Evolutionary conservation across 2,888 invertebrate genomes (phyloP).

Genomic region (Tetragonula carbonaria): DNA sequence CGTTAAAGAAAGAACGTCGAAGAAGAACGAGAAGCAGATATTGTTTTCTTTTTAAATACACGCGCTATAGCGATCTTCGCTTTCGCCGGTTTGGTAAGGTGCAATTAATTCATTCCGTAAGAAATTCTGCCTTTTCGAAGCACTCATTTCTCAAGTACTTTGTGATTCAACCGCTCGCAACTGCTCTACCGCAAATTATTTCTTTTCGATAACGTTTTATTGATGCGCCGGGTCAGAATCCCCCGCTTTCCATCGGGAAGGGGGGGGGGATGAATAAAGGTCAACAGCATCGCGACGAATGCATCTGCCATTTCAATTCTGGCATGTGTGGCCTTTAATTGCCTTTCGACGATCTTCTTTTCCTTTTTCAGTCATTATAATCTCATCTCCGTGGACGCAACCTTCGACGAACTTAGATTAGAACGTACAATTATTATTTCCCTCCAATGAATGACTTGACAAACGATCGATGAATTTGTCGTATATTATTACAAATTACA

Average conservation of each 20-base stretch:
- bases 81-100: neutral
- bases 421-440: too few relatives aligned
- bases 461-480: neutral
- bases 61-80: neutral
- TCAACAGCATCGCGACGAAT: conserved; percentile 8
- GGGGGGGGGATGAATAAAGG: conserved; percentile 30
- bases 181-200: neutral
- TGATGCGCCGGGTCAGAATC: conserved; percentile 27
- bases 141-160: neutral
- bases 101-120: neutral
- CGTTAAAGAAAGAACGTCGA: neutral
- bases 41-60: neutral
- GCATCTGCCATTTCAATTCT: conserved; percentile 51
- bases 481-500: neutral
- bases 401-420: too few relatives aligned
- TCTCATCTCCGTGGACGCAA: neutral
- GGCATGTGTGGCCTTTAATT: conserved; percentile 21
- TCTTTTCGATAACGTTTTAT: conserved; percentile 18
- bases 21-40: neutral
- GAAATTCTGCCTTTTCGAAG: neutral
- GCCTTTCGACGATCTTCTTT: neutral
- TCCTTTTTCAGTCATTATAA: neutral
- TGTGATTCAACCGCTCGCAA: neutral
- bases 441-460: too few relatives aligned
- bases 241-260: conserved; percentile 34